Conservation (phyloP, 2,797 vertebrate species). For the Mallotus villosus region DNA sequence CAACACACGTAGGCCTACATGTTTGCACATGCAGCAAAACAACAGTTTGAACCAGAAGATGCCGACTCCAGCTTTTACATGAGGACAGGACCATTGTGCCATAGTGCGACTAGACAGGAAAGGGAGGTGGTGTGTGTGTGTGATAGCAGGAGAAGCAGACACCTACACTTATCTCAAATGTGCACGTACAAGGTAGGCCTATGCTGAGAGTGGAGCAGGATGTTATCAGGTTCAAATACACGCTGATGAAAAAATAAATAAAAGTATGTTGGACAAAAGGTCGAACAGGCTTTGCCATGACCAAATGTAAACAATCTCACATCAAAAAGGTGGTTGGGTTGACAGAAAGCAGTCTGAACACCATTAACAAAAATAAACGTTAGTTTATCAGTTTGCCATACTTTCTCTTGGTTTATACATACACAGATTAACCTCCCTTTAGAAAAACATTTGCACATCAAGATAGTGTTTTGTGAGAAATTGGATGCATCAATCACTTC, state of each 20-base stretch:
- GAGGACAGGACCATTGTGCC: not conserved
- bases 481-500: constrained; percentile 28
- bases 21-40: not conserved
- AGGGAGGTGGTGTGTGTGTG: not conserved
- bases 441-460: constrained; percentile 24
- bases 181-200: not conserved
- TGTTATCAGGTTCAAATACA: not conserved
- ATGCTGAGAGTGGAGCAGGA: not conserved
- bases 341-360: not conserved
- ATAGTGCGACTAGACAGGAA: not conserved
- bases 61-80: not conserved
- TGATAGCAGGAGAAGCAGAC: not conserved
- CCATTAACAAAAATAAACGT: not conserved
- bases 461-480: constrained; percentile 11
- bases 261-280: not conserved
- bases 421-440: constrained; percentile 8
- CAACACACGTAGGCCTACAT: too few species aligned
- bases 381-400: not conserved
- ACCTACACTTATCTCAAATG: constrained; percentile 33
- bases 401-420: constrained; percentile 13
- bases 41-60: constrained; percentile 7
- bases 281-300: not conserved
- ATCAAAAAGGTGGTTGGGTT: not conserved
- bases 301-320: not conserved
- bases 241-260: not conserved